These are phyloP conservation scores for Hippocampus abdominalis DNA, from an alignment of 2,113 vertebrate genomes.

Conservation along the genomic window DNA sequence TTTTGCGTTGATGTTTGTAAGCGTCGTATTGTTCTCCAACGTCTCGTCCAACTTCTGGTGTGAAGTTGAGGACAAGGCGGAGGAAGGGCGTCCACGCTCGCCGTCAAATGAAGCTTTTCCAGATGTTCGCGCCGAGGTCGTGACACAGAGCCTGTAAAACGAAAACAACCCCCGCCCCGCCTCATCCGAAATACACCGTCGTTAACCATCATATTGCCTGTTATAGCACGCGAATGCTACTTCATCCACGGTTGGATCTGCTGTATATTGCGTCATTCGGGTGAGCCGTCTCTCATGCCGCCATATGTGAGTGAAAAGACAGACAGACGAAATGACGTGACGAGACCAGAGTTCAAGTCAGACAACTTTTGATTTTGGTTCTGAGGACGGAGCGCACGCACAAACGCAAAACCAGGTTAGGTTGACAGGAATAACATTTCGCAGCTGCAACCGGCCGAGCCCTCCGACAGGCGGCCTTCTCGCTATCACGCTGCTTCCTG, in stretches of 20 bases:
- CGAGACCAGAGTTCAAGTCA: neutral
- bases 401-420: neutral
- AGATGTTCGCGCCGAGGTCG: slow-evolving; percentile 71
- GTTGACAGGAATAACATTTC: neutral
- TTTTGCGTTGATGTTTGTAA: no score
- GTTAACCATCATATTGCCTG: neutral
- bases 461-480: neutral
- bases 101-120: slow-evolving; percentile 66
- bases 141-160: slow-evolving; percentile 50
- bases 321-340: no score
- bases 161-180: slow-evolving; percentile 23
- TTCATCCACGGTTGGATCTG: neutral
- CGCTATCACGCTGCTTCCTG: neutral
- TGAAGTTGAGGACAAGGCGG: slow-evolving; percentile 31
- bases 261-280: no score
- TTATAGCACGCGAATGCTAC: neutral
- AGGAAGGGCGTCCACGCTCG: slow-evolving; percentile 67
- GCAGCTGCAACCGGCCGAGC: neutral
- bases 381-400: neutral
- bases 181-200: no score
- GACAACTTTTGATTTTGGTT: neutral
- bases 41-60: slow-evolving; percentile 31
- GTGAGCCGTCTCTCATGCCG: no score
- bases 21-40: neutral
- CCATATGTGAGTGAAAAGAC: no score